Evolutionary conservation across 30 jellyfish, hydroid and myxozoan genomes (phyloP), one percentile per base, ranked within the genome.

Genomic region (Haliclystus octoradiatus): DNA sequence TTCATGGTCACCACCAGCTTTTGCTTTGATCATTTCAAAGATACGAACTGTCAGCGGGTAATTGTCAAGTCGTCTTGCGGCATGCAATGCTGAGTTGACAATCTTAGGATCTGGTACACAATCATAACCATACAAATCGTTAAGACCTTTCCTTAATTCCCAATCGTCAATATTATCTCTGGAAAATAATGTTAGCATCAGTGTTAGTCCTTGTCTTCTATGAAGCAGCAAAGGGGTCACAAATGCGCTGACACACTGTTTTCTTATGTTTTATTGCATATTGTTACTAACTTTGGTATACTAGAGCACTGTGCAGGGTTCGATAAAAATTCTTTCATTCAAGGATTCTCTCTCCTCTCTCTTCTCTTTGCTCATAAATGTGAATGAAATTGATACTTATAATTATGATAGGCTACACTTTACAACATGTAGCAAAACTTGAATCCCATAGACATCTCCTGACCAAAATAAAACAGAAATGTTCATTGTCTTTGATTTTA

Each of bases 71-170:
- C 97, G 85, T 25, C 82, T 62, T 53, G 25, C 97, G 4, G 97
- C 97, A 49, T 63, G 74, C 32, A 88, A 73, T 3, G 97, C 97
- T 27, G 97, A 84, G 33, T 70, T 63, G 26, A 88, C 74, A 70
- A 88, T 88, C 87, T 88, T 88, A 62, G 97, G 97, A 57, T 88
- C 97, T 62, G 97, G 97, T 0, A 88, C 94, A 32, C 79, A 84
- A 71, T 88, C 97, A 72, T 80, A 85, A 3, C 94, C 97, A 57
- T 88, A 76, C 35, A 88, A 69, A 25, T 88, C 94, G 76, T 88
- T 88, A 76, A 88, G 71, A 14, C 97, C 97, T 80, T 77, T 74
- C 1, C 97, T 75, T 66, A 88, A 67, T 57, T 88, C 97, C 97
- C 97, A 88, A 14, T 72, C 85, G 79, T 88, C 97, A 52, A 88